Evolutionary conservation across 2,797 vertebrate genomes (phyloP), one percentile per base, ranked within the genome.

Genomic region (Xiphorhynchus erythropygius): DNA sequence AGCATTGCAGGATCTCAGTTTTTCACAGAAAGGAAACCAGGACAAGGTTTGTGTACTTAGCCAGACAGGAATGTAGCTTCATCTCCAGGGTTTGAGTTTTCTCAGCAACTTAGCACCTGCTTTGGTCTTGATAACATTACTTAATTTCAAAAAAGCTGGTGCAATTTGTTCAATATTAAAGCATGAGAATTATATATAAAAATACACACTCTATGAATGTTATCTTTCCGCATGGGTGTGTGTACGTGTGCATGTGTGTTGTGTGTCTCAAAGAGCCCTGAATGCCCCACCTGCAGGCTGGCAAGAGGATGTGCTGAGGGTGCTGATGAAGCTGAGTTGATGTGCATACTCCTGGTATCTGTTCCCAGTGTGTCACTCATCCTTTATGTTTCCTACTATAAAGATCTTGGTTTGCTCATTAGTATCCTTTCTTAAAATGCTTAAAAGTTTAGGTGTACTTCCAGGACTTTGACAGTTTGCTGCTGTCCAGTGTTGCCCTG

Each of bases 181-280:
- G 19, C 18, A 12, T 0, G 1, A 46, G 52, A 84, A 59, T 49
- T 69, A 33, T 7, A 2, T 33, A 46, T 9, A 4, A 60, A 16
- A 22, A 13, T 46, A 13, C 1, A 2, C 25, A 24, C 6, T 73
- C 21, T 10, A 23, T 75, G 24, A 30, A 15, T 88, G 79, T 88
- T 49, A 8, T 24, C 53, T 75, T 81, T 71, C 56, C 19, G 17
- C 12, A 1, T 22, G 21, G 8, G 8, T 42, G 12, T 62, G 33
- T 33, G 3, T 18, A 13, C 2, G 2, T 57, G 37, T 0, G 0
- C 7, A 4, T 0, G 0, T 33, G 30, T 37, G 17, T 12, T 59
- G 11, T 19, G 35, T 63, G 13, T 41, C n/a, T 33, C 57, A 19
- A 18, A 22, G 53, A 73, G 33, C 47, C 59, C 32, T n/a, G 35